Evolutionary conservation across 1,140 invertebrate species (phyloP), one percentile per base, ranked within the genome.

Genomic region (Neodiprion virginianus): DNA sequence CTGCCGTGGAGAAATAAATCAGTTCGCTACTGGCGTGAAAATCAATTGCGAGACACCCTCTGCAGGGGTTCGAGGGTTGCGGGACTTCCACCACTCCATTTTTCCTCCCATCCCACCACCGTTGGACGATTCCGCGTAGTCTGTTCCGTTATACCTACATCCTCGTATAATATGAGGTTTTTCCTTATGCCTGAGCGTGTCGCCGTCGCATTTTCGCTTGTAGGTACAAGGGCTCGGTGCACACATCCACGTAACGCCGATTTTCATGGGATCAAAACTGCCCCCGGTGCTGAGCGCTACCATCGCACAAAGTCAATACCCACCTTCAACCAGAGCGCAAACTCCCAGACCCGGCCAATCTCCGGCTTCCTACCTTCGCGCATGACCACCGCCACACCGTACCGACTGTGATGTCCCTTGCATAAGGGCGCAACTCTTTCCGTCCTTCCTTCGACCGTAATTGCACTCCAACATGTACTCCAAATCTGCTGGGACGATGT

Each of bases 281-380:
- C 28, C 28, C 1, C 28, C 28, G 28, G 28, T 40, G 28, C 5
- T 40, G 2, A 5, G 28, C 5, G 28, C 28, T 40, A 40, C 28
- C 28, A 40, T 40, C 69, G 53, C 74, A 79, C 76, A 87, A 87
- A 88, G 87, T 87, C 87, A 87, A 88, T 88, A 87, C 85, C 79
- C 77, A 67, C 75, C 75, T 21, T 10, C 66, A 70, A 75, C 70
- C 73, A 61, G 53, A 61, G 80, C 86, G 87, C 87, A 85, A 80
- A 83, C 83, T 80, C 85, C 49, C 50, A 68, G 47, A 72, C 70
- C 76, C 75, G 76, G 83, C 84, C 84, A 86, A 86, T 73, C 74
- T 71, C 73, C 65, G 76, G 72, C 53, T 61, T 71, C 21, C n/a
- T 72, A 75, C 70, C 49, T 23, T 61, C 71, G 81, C 84, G 84